Conservation (phyloP, 1,140 invertebrate genomes). For the Plutomurus gul region DNA sequence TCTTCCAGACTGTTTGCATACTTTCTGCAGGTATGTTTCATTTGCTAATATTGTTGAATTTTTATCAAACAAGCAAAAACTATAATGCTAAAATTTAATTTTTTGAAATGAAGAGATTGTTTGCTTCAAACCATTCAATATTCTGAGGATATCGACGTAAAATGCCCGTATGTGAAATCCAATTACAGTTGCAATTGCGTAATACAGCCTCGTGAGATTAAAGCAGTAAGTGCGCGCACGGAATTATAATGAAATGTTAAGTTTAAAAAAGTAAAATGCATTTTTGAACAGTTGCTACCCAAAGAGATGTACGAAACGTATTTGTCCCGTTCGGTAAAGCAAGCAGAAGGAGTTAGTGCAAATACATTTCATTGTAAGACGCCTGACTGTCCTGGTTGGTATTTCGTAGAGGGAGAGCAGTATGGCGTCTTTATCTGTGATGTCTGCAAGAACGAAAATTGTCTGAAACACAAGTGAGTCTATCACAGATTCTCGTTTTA, state of each 20-base stretch:
- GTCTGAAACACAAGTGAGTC: conserved; percentile 82
- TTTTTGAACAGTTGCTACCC: conserved; percentile 59
- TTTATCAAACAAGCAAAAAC: neutral
- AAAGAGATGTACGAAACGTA: conserved; percentile 59
- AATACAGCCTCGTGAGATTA: conserved; percentile 63
- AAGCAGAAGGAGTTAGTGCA: conserved; percentile 77
- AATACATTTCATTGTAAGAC: conserved; percentile 88
- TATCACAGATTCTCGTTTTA: neutral
- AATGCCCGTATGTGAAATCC: conserved; percentile 62
- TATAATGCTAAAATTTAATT: conserved; percentile 17
- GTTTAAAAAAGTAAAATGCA: neutral
- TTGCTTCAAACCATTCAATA: conserved; percentile 58
- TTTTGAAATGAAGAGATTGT: conserved; percentile 58
- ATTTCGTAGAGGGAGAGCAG: conserved; percentile 62
- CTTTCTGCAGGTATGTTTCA: conserved; percentile 64
- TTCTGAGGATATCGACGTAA: conserved; percentile 60
- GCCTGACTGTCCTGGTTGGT: conserved; percentile 84
- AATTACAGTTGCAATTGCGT: conserved; percentile 60
- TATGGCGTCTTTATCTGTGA: conserved; percentile 83
- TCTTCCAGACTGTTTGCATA: conserved; percentile 64
- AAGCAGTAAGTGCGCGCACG: conserved; percentile 57
- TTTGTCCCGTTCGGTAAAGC: conserved; percentile 68
- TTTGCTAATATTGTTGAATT: no score
- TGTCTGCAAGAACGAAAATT: conserved; percentile 79
- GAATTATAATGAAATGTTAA: neutral